Percentiles rank a stretch among this genome's conserved stretches.
Evolutionary conservation across 2,888 invertebrate genomes (phyloP).

Genomic region (Lottia gigantea): DNA sequence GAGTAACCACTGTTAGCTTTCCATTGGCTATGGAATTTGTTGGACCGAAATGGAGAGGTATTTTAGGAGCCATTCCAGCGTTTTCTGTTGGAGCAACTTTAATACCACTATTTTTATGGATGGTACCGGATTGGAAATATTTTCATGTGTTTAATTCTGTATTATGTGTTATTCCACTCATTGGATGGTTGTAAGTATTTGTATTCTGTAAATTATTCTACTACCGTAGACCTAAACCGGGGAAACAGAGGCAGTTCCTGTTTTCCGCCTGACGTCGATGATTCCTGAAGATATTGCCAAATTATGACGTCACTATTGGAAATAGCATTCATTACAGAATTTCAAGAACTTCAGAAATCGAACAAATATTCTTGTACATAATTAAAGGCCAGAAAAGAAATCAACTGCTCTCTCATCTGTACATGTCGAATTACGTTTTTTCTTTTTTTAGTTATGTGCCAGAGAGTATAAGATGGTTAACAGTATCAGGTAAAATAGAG

Average conservation of each 20-base stretch:
- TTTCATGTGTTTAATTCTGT: not conserved
- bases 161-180: not conserved
- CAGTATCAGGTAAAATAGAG: not conserved
- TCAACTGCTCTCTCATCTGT: too few relatives aligned
- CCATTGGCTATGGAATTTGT: slow-evolving; percentile 14
- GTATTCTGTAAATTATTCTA: not conserved
- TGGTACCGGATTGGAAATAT: not conserved
- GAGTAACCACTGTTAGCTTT: not conserved
- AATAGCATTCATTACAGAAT: too few relatives aligned
- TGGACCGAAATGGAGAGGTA: slow-evolving; percentile 4
- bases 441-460: not conserved
- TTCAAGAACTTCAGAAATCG: too few relatives aligned
- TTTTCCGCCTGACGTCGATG: too few relatives aligned
- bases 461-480: not conserved
- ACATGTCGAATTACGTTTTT: not conserved
- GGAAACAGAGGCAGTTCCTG: too few relatives aligned
- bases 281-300: too few relatives aligned
- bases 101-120: not conserved
- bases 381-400: too few relatives aligned
- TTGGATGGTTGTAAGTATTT: slow-evolving; percentile 2
- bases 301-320: too few relatives aligned
- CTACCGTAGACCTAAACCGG: too few relatives aligned
- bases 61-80: slow-evolving; percentile 11
- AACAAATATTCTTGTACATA: too few relatives aligned
- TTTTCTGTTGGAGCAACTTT: not conserved